Evolutionary conservation across 2,113 vertebrate species (phyloP), one percentile per base, ranked within the genome.

Genomic region (Hippocampus comes): DNA sequence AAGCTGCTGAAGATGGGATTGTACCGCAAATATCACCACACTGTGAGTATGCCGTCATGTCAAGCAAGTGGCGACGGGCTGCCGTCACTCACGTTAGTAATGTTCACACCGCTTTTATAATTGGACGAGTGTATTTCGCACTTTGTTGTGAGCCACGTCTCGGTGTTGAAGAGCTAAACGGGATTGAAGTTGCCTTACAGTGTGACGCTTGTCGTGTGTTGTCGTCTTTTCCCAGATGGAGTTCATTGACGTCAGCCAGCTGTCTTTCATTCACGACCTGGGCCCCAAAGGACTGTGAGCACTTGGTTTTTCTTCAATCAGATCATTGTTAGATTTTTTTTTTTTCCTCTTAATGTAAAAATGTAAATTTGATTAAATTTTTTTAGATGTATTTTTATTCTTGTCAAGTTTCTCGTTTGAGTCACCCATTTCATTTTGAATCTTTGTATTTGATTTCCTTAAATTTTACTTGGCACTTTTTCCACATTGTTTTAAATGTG

Each of bases 221-320:
- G 71, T 77, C 60, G 71, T 77, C 60, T 78, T 76, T 87, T 91
- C 70, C 77, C 85, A 99, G 97, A 95, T 97, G 92, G 97, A 98
- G 89, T 99, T 99, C 75, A 92, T 99, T 88, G 97, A 94, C 76
- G 91, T 99, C 82, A 98, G 95, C 87, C 96, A 98, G 89, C 81
- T 99, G 85, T 99, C 97, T 0, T 99, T 99, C 86, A 95, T 99
- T 89, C 95, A 94, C 0, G 96, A 99, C 73, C 87, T 99, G 89
- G 97, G 97, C 87, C 97, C 97, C 0, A 99, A 99, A 91, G 97
- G 97, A 93, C 94, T 98, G 97, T 99, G 88, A 96, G 97, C 20
- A 91, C 46, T 76, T 43, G 56, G 1, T 1, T 8, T 34, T 53
- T 34, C 23, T 11, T 25, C 30, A 65, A 48, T 49, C 64, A 49